These are phyloP conservation scores for Xiphias gladius DNA, from an alignment of 2,113 vertebrate species.

Conservation along the genomic window DNA sequence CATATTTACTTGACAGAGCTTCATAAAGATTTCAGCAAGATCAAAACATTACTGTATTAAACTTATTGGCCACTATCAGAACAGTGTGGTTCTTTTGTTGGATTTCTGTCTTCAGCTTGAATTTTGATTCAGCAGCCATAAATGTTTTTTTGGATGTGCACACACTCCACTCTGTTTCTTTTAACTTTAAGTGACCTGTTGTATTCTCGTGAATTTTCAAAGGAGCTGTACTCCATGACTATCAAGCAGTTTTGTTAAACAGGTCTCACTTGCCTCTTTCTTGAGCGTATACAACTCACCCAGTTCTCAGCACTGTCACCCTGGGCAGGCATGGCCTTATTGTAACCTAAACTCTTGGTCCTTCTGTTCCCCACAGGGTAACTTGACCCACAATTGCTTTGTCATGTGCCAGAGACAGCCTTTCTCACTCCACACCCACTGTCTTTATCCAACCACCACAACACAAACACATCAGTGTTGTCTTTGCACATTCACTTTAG, in stretches of 20 bases:
- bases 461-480: constrained; percentile 53
- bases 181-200: neutral
- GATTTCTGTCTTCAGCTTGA: neutral
- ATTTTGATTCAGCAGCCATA: neutral
- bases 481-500: constrained; percentile 42
- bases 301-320: constrained; percentile 62
- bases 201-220: constrained; percentile 12
- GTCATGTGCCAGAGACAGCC: constrained; percentile 71
- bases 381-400: constrained; percentile 79
- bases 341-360: constrained; percentile 74
- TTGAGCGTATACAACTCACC: constrained; percentile 41
- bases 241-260: constrained; percentile 20
- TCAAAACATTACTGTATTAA: neutral
- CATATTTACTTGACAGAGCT: neutral
- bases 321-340: constrained; percentile 56
- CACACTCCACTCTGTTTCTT: neutral
- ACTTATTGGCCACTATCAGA: neutral
- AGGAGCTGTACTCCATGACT: neutral
- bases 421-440: constrained; percentile 66
- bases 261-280: constrained; percentile 36
- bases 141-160: neutral
- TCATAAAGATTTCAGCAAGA: neutral
- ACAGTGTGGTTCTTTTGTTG: neutral
- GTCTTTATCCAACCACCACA: constrained; percentile 65
- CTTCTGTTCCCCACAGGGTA: constrained; percentile 74